Percentiles rank a stretch among this genome's conserved stretches.
phyloP scores from a whole-genome alignment of 2,797 vertebrate genomes.

The Mormyrus proboscirostris region DNA sequence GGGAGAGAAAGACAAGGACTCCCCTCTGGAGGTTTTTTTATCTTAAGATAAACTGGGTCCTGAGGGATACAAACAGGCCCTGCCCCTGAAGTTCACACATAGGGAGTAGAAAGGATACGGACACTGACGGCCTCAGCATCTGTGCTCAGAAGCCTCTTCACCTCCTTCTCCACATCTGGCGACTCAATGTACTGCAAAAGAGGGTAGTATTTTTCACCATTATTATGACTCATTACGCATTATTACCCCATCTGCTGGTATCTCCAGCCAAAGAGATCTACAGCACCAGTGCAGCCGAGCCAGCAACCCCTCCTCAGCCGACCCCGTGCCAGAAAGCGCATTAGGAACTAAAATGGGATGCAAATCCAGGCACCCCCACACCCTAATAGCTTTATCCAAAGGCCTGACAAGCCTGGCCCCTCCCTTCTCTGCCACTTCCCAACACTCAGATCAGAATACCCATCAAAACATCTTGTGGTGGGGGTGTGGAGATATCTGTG shows the following conservation, averaged over 20 bases:
- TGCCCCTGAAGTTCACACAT: background rate
- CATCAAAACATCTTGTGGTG: slow-evolving; percentile 47
- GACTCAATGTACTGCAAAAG: slow-evolving; percentile 75
- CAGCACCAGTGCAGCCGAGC: background rate
- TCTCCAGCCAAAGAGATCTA: background rate
- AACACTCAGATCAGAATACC: slow-evolving; percentile 47
- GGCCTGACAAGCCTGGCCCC: slow-evolving; percentile 50
- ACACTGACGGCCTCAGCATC: slow-evolving; percentile 86
- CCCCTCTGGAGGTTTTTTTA: background rate
- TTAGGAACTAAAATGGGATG: slow-evolving; percentile 59
- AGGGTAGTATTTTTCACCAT: slow-evolving; percentile 12
- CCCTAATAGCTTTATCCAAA: slow-evolving; percentile 53
- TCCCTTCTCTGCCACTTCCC: slow-evolving; percentile 38
- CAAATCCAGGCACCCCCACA: slow-evolving; percentile 55
- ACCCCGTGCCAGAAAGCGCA: slow-evolving; percentile 55
- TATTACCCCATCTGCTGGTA: background rate
- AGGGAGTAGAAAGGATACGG: slow-evolving; percentile 75
- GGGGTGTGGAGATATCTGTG: slow-evolving; percentile 62
- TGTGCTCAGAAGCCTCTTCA: slow-evolving; percentile 85
- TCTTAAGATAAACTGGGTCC: background rate
- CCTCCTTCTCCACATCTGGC: slow-evolving; percentile 91
- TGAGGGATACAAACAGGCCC: background rate
- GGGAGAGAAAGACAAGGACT: slow-evolving; percentile 41
- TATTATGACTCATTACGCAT: background rate
- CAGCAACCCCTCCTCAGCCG: slow-evolving; percentile 30